Base-by-base conservation (phyloP, 1,140 invertebrate species). In the Homarus americanus region DNA sequence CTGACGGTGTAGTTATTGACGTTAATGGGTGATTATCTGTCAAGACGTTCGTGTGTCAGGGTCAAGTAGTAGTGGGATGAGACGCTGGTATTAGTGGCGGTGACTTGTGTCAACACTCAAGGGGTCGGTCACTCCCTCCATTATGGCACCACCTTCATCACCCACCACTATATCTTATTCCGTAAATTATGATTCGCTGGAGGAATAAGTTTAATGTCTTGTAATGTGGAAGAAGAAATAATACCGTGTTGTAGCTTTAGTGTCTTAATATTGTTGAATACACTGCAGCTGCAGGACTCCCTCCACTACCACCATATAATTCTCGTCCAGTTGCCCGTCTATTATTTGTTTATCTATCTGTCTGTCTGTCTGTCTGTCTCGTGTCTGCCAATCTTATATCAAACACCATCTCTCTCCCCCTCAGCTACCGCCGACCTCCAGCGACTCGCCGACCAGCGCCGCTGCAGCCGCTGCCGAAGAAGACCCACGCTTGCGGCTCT, bases 401-500 rank as follows among this genome's bases (percentile, higher is more conserved):
- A 10, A 1, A 28, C 15, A 40, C 5, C 38, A 53, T 53, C 41
- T 53, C 32, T 80, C 10, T 32, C 38, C 44, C 82, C 34, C 34
- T 1, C 49, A 90, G 87, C n/a, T 90, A 5, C 69, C 80, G n/a
- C 44, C 80, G 20, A n/a, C 66, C 5, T 58, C 87, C 34, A 90
- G 87, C 49, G 87, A 84, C 44, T 83, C 87, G n/a, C 80, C 87
- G 72, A 90, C 36, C n/a, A 49, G 49, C 4, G 36, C 66, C 34
- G 79, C 63, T 12, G 80, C 28, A 15, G 69, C 80, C n/a, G 87
- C 87, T 0, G 73, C 44, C 3, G 87, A 90, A n/a, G 80, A 83
- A 24, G 87, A 90, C 15, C 87, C 87, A 4, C 87, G 87, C 15
- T 72, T 90, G 20, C 44, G 82, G n/a, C 87, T 90, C 72, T 83